Evolutionary conservation across 2,113 vertebrate genomes (phyloP).

Genomic region (Amblyopsis rosae): DNA sequence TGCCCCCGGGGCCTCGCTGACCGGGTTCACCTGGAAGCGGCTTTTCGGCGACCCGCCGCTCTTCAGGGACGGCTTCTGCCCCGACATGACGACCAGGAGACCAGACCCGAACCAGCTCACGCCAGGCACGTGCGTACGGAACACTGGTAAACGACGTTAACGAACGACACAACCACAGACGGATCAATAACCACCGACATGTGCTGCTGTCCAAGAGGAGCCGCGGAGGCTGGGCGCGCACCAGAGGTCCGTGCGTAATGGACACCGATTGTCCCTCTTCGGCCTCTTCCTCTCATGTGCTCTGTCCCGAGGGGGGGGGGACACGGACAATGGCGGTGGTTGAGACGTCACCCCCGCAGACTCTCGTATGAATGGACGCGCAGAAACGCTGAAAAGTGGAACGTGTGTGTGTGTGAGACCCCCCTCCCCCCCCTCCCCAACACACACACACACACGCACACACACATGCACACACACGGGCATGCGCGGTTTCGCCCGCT

Average conservation of each 20-base stretch:
- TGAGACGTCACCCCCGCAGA: conserved; percentile 3
- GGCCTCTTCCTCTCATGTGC: background rate
- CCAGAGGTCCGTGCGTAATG: conserved; percentile 27
- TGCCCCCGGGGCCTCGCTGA: conserved; percentile 76
- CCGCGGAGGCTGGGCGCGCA: conserved; percentile 31
- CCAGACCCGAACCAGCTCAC: background rate
- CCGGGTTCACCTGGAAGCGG: conserved; percentile 92
- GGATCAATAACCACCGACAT: background rate
- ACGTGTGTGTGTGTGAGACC: no score
- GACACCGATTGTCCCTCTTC: conserved; percentile 22
- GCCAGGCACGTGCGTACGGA: no score
- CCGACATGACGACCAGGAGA: conserved; percentile 4
- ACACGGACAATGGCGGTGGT: no score
- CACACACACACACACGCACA: no score
- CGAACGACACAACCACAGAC: no score
- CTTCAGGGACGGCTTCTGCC: conserved; percentile 59
- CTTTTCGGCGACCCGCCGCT: conserved; percentile 80
- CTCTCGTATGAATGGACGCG: conserved; percentile 1
- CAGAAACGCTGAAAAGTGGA: background rate
- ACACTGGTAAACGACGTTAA: no score
- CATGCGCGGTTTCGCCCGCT: no score
- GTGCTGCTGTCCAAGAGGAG: background rate
- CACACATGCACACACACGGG: no score
- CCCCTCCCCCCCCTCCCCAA: no score
- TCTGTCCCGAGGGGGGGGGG: background rate